A percentile compares a stretch with the other conserved stretches of the same genome.
phyloP scores from a whole-genome alignment of 2,888 invertebrate species.

The Lymantria dispar region DNA sequence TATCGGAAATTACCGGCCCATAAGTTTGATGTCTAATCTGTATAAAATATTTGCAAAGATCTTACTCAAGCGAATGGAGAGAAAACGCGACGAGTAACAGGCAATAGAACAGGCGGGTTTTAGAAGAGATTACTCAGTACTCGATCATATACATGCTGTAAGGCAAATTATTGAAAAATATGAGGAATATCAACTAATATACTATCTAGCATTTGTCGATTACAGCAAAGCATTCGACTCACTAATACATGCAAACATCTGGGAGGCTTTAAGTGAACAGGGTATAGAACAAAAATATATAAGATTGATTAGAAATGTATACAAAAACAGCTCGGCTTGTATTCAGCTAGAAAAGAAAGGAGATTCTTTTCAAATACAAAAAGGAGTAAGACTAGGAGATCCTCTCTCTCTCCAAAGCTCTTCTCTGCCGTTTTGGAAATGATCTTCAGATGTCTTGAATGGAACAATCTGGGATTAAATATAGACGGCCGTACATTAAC shows the following conservation, averaged over 20 bases:
- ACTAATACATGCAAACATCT: not conserved
- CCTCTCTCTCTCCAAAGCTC: not conserved
- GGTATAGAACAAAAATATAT: not conserved
- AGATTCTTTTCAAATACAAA: not conserved
- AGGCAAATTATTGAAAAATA: not conserved
- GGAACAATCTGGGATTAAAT: not conserved
- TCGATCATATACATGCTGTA: not conserved
- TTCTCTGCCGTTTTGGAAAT: not conserved
- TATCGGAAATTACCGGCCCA: too few relatives aligned
- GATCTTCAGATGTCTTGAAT: not conserved
- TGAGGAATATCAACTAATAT: not conserved
- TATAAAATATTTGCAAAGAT: not conserved
- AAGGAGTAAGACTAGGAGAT: not conserved
- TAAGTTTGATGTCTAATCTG: not conserved
- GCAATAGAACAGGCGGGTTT: constrained; percentile 1
- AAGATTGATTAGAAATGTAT: not conserved
- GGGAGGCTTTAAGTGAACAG: not conserved
- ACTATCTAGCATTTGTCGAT: not conserved
- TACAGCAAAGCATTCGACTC: not conserved
- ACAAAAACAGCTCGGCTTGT: not conserved
- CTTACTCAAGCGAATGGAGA: constrained; percentile 1
- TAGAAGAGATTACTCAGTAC: not conserved
- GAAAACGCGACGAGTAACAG: constrained; percentile 2
- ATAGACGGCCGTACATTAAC: not conserved
- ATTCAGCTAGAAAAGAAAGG: not conserved